phyloP scores from a whole-genome alignment of 2,888 invertebrate genomes.

The Eupithecia subumbrata region DNA sequence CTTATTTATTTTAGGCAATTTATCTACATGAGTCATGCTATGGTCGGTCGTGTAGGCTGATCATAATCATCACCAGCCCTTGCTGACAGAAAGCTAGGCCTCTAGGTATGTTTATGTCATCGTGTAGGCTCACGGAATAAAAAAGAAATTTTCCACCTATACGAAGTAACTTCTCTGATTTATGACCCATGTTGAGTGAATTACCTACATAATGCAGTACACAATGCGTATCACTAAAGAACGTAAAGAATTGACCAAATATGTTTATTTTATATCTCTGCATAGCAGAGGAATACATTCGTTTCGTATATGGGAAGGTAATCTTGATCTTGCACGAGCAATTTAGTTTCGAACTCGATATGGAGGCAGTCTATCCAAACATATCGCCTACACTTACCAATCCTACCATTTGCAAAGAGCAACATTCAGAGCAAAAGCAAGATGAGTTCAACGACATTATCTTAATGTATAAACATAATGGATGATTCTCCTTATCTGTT shows the following conservation, averaged over 20 bases:
- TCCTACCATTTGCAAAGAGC: constrained; percentile 50
- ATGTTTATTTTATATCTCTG: not conserved
- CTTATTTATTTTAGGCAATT: constrained; percentile 32
- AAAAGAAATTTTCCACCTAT: not conserved
- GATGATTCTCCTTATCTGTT: constrained; percentile 36
- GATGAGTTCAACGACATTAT: constrained; percentile 62
- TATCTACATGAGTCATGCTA: not conserved
- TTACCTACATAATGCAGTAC: not conserved
- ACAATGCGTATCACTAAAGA: not conserved
- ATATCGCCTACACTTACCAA: constrained; percentile 55
- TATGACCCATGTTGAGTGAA: constrained; percentile 6
- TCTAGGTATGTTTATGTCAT: not conserved
- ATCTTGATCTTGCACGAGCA: constrained; percentile 48
- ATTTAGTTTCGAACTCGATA: constrained; percentile 41
- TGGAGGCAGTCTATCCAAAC: constrained; percentile 45
- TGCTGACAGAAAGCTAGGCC: not conserved
- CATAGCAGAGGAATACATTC: constrained; percentile 6
- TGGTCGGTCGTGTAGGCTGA: not conserved
- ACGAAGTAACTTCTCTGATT: not conserved
- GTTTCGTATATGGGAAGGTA: constrained; percentile 34
- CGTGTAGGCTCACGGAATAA: not conserved
- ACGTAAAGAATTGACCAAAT: not conserved
- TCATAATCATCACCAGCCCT: not conserved
- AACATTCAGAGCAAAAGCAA: constrained; percentile 51
- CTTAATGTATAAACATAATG: constrained; percentile 40